phyloP scores from a whole-genome alignment of 1,140 invertebrate species.

The Achroia grisella region DNA sequence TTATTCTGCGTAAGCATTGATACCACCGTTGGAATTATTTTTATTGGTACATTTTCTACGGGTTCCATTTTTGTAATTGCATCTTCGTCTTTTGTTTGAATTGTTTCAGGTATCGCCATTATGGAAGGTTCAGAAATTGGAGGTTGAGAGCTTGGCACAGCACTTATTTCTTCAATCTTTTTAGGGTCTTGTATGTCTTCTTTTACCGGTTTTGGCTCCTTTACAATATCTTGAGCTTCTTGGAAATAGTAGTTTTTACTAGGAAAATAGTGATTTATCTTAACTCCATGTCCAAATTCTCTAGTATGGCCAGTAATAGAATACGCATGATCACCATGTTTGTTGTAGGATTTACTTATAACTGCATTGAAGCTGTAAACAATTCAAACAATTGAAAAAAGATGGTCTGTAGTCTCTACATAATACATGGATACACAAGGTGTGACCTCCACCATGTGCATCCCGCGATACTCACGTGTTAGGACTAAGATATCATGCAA shows the following conservation, averaged over 20 bases:
- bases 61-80: conserved; percentile 20
- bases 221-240: conserved; percentile 9
- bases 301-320: conserved; percentile 46
- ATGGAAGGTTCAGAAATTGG: neutral
- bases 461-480: too few species aligned
- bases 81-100: conserved; percentile 1
- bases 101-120: neutral
- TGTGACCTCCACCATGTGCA: too few species aligned
- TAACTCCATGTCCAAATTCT: conserved; percentile 47
- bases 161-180: conserved; percentile 2
- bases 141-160: too few species aligned
- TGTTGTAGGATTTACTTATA: conserved; percentile 49
- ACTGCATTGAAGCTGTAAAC: conserved; percentile 57
- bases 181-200: conserved; percentile 14
- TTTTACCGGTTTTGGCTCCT: conserved; percentile 20
- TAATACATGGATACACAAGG: too few species aligned
- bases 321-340: conserved; percentile 49
- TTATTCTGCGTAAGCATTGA: conserved; percentile 12
- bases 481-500: too few species aligned
- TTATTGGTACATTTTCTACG: conserved; percentile 21
- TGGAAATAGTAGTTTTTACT: conserved; percentile 34
- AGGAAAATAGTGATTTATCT: conserved; percentile 58
- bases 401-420: too few species aligned
- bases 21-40: conserved; percentile 20
- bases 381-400: too few species aligned